A percentile compares a stretch with the other conserved stretches of the same genome.
These are phyloP conservation scores for Temnothorax longispinosus DNA, from an alignment of 1,140 invertebrate genomes.

Conservation along the genomic window DNA sequence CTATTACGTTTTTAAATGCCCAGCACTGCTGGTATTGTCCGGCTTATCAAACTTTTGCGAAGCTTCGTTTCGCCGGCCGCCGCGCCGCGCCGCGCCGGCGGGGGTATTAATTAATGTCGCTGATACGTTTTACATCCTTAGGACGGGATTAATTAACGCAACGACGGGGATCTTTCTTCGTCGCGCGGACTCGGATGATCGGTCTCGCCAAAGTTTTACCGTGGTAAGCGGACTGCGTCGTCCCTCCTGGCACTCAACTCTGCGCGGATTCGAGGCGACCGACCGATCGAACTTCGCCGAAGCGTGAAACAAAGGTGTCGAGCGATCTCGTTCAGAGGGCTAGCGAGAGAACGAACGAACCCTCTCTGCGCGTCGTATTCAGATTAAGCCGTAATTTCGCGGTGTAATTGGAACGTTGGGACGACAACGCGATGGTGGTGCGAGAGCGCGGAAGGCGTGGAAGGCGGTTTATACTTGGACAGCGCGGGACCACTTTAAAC, in stretches of 20 bases:
- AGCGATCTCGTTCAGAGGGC: conserved; percentile 52
- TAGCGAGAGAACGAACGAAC: neutral
- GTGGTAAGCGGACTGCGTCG: conserved; percentile 15
- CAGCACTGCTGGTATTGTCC: neutral
- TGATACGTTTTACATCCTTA: conserved; percentile 61
- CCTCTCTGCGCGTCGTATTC: conserved; percentile 55
- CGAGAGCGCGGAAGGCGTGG: neutral
- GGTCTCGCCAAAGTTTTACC: conserved; percentile 24
- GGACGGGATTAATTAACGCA: conserved; percentile 71
- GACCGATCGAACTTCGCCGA: conserved; percentile 65
- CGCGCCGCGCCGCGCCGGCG: neutral
- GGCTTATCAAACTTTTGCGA: conserved; percentile 49
- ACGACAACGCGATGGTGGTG: conserved; percentile 42
- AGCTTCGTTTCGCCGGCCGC: conserved; percentile 1
- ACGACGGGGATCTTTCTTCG: conserved; percentile 35
- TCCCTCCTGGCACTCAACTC: conserved; percentile 3
- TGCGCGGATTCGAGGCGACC: conserved; percentile 17
- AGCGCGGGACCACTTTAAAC: conserved; percentile 47
- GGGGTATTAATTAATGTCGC: conserved; percentile 51
- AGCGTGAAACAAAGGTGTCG: conserved; percentile 73
- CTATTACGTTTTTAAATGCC: conserved; percentile 48
- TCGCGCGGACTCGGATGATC: conserved; percentile 29
- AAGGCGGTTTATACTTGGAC: conserved; percentile 45
- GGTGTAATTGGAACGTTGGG: conserved; percentile 69
- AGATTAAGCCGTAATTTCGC: conserved; percentile 71